Evolutionary conservation across 2,888 invertebrate species (phyloP).

Genomic region (Archips xylosteana): DNA sequence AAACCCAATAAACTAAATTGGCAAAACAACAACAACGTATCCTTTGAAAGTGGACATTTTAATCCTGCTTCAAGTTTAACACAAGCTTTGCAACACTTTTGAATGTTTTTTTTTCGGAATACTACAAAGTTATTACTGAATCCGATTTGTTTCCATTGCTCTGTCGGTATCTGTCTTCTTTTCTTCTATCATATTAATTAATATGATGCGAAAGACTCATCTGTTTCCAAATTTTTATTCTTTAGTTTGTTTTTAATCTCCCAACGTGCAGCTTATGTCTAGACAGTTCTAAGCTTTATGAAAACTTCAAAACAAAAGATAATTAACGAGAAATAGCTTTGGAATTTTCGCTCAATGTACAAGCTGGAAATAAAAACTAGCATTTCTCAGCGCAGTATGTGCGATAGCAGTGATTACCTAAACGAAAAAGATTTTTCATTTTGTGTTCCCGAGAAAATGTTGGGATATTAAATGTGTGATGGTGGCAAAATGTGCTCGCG

Average conservation of each 20-base stretch:
- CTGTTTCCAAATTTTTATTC: not conserved
- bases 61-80: no score
- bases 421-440: constrained; percentile 28
- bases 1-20: no score
- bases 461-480: constrained; percentile 18
- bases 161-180: not conserved
- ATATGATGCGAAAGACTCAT: not conserved
- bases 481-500: constrained; percentile 12
- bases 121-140: no score
- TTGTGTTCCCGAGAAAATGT: constrained; percentile 22
- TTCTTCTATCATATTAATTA: not conserved
- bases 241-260: constrained; percentile 10
- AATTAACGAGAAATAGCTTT: constrained; percentile 24
- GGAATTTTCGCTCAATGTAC: constrained; percentile 11
- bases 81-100: no score
- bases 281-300: constrained; percentile 36
- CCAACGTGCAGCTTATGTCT: constrained; percentile 12
- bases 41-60: no score
- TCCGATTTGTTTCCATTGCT: no score
- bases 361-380: constrained; percentile 16
- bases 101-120: no score
- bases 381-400: not conserved
- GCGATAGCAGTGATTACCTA: constrained; percentile 20
- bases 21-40: no score
- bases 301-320: constrained; percentile 27